Evolutionary conservation across 2,113 vertebrate species (phyloP), one percentile per base, ranked within the genome.

Genomic region (Tachysurus fulvidraco): DNA sequence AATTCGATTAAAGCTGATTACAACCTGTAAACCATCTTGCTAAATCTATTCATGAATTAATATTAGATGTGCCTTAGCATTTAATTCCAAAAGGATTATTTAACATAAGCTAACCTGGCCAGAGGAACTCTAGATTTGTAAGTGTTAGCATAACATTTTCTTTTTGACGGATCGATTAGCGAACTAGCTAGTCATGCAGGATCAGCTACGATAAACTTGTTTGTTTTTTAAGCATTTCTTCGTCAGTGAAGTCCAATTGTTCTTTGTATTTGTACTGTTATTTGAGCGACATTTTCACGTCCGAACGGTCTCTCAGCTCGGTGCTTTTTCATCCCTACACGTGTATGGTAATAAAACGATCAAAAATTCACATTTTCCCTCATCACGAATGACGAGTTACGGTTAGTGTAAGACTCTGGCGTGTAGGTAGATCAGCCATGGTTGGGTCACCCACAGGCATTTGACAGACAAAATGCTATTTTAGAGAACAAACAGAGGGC

Each of bases 401-500:
- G 16, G 3, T 28, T 55, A 46, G 28, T 2, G 9, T 65, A 25
- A 81, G 73, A 67, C 16, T 81, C 28, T 16, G 6, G 62, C 13
- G 14, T 65, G n/a, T 13, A 83, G 21, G 57, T 19, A 57, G 84
- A 46, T 44, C 71, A 82, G 54, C 64, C 13, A 46, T 78, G 64
- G 62, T 59, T 50, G 76, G 83, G 90, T 79, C 86, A 88, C 86
- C 88, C 78, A 64, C 88, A 86, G 90, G 86, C 90, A 88, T 88
- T 74, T 89, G 86, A 89, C 25, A 23, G 88, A 90, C 88, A 90
- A 89, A 89, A 82, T 74, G 81, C 67, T 57, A 71, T 64, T 88
- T 90, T 90, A 84, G 86, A 91, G 78, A 88, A 89, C 88, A 89
- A 89, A 89, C 81, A 89, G 83, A 74, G 87, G 82, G 90, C 82